Base-by-base conservation (phyloP, 2,888 invertebrate genomes). In the Drosophila incognita region DNA sequence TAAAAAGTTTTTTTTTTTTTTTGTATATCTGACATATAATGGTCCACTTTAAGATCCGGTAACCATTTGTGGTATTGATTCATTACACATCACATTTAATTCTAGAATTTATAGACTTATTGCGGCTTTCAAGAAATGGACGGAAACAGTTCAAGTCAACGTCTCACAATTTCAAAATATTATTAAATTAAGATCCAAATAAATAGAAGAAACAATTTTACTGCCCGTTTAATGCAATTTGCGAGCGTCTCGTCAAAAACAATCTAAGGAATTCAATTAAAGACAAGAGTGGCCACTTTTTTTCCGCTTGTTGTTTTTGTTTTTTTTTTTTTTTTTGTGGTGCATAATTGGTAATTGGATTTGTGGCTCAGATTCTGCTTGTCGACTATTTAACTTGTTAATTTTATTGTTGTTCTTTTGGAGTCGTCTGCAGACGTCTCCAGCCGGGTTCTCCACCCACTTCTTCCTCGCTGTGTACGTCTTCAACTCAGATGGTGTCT, bases 391-490 rank as follows among this genome's bases (percentile, higher is more conserved):
- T 85, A 89, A 89, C 87, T 85, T 85, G 84, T 85, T 90, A 85
- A 85, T 85, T 85, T 89, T 68, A 89, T 86, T 90, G 90, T 84
- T 90, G 90, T 90, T 88, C 80, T 88, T 89, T 82, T 79, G 71
- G 65, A 84, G 57, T 68, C 66, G 84, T 86, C 86, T 86, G 65
- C 58, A 56, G 65, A 58, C 65, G 42, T 36, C 38, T 53, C 35
- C 24, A 46, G 38, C 42, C 35, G 27, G 31, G 10, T 6, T 36
- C 3, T 33, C 35, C 46, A 46, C 15, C 46, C 46, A 8, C 24
- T 15, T 15, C 46, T 15, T 8, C 2, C 18, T 42, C 61, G 24
- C 33, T 42, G 42, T 29, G 48, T 35, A 36, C 40, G 21, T 51
- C 69, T 42, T 29, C 49, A 29, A 33, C 48, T 38, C 66, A 49